Evolutionary conservation across 1,140 invertebrate species (phyloP).

Genomic region (Drosophila sulfurigaster): DNA sequence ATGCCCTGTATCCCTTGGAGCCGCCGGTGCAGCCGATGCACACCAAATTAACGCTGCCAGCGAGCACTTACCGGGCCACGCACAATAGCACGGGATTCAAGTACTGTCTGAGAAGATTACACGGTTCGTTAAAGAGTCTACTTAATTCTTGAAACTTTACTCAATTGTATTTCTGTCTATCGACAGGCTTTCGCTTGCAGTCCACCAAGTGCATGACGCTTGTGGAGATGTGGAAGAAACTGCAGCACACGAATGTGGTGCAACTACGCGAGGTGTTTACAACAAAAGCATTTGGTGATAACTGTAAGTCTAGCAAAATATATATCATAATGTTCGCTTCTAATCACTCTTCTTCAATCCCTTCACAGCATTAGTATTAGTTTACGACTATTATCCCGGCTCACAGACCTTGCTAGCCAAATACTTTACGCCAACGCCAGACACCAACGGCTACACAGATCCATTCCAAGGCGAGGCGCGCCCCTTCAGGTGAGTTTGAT

Average conservation of each 20-base stretch:
- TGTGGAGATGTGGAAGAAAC: constrained; percentile 97
- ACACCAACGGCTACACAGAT: constrained; percentile 90
- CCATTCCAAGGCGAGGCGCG: constrained; percentile 93
- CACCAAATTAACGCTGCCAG: constrained; percentile 90
- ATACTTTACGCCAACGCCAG: constrained; percentile 91
- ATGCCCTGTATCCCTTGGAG: constrained; percentile 95
- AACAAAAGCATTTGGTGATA: constrained; percentile 97
- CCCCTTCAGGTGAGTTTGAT: constrained; percentile 86
- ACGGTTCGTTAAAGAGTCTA: constrained; percentile 86
- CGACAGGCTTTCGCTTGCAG: constrained; percentile 88
- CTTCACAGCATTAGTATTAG: constrained; percentile 94
- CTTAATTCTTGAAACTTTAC: neutral
- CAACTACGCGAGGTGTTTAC: constrained; percentile 96
- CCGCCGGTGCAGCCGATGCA: constrained; percentile 88
- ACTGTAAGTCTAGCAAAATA: constrained; percentile 89
- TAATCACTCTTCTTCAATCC: neutral
- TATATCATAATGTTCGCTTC: neutral
- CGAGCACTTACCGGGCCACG: constrained; percentile 96
- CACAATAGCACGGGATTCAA: constrained; percentile 94
- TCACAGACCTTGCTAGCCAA: constrained; percentile 94
- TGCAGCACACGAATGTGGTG: constrained; percentile 97
- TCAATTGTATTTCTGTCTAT: constrained; percentile 2
- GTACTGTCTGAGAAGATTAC: constrained; percentile 95
- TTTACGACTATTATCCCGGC: constrained; percentile 97
- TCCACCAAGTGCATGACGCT: constrained; percentile 94